Percentiles rank a stretch among this genome's conserved stretches.
phyloP scores from a whole-genome alignment of 1,140 invertebrate species.

The Rhizoglyphus robini region DNA sequence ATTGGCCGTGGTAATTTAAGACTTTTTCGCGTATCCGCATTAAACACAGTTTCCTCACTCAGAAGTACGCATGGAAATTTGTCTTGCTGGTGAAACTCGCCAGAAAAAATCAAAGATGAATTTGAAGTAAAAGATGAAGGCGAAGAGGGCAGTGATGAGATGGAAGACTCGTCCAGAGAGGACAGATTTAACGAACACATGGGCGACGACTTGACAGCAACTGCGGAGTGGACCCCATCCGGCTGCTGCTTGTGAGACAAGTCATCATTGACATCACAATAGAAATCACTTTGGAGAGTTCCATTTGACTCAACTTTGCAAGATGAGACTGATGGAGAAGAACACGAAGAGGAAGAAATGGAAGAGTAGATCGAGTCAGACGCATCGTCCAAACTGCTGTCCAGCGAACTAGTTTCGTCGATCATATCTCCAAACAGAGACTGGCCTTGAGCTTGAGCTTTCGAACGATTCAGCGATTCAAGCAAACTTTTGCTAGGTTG shows the following conservation, averaged over 20 bases:
- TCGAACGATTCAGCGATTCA: too few relatives aligned
- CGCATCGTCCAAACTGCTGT: constrained; percentile 1
- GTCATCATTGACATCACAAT: not conserved
- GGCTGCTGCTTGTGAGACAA: not conserved
- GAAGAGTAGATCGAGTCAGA: constrained; percentile 1
- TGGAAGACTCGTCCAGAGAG: not conserved
- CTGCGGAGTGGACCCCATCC: not conserved
- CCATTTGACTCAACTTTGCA: not conserved
- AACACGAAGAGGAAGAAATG: not conserved
- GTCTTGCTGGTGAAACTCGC: constrained; percentile 36
- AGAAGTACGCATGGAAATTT: too few relatives aligned
- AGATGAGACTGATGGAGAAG: not conserved
- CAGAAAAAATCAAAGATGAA: not conserved
- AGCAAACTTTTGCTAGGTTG: too few relatives aligned
- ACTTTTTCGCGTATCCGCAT: too few relatives aligned
- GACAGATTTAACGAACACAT: constrained; percentile 5
- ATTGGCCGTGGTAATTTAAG: constrained; percentile 68
- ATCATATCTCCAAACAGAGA: not conserved
- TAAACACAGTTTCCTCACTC: too few relatives aligned
- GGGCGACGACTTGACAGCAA: not conserved
- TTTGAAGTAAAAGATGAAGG: constrained; percentile 1
- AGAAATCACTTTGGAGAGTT: not conserved
- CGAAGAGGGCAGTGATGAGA: constrained; percentile 5
- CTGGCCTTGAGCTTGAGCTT: too few relatives aligned
- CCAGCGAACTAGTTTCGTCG: constrained; percentile 1